phyloP scores from a whole-genome alignment of 2,797 vertebrate genomes.

The Pseudomugil gertrudae region DNA sequence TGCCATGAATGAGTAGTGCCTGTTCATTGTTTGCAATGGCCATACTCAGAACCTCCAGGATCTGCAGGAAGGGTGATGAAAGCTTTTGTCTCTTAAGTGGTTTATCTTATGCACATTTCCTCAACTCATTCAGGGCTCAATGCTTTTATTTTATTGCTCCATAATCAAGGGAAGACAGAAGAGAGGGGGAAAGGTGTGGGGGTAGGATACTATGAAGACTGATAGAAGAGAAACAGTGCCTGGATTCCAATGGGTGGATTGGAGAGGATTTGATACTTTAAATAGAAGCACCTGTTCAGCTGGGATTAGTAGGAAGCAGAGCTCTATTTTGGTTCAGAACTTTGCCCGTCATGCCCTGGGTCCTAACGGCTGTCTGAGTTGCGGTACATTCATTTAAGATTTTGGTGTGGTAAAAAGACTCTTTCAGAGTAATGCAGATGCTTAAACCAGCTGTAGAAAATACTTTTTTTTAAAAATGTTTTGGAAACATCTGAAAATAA shows the following conservation, averaged over 20 bases:
- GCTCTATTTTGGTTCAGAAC: constrained; percentile 76
- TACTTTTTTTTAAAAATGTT: neutral
- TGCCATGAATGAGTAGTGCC: constrained; percentile 10
- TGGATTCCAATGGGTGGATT: constrained; percentile 72
- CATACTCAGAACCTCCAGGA: constrained; percentile 14
- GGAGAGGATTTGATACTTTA: constrained; percentile 81
- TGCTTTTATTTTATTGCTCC: constrained; percentile 55
- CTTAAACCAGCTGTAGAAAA: constrained; percentile 8
- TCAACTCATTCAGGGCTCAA: constrained; percentile 37
- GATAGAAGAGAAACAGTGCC: constrained; percentile 42
- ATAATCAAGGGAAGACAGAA: constrained; percentile 36
- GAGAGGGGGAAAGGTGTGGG: neutral
- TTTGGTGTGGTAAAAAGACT: constrained; percentile 17
- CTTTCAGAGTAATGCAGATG: constrained; percentile 32
- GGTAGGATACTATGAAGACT: constrained; percentile 16
- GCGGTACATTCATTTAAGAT: constrained; percentile 32
- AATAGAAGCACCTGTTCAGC: constrained; percentile 86
- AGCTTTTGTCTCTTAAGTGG: constrained; percentile 50
- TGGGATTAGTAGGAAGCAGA: constrained; percentile 80
- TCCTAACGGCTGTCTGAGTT: constrained; percentile 46
- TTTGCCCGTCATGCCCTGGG: constrained; percentile 52
- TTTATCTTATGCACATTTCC: constrained; percentile 61
- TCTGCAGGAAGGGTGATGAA: constrained; percentile 42
- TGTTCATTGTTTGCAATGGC: constrained; percentile 34
- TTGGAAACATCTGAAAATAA: too few relatives aligned